phyloP scores from a whole-genome alignment of 2,888 invertebrate species.

The Hofmannophila pseudospretella region DNA sequence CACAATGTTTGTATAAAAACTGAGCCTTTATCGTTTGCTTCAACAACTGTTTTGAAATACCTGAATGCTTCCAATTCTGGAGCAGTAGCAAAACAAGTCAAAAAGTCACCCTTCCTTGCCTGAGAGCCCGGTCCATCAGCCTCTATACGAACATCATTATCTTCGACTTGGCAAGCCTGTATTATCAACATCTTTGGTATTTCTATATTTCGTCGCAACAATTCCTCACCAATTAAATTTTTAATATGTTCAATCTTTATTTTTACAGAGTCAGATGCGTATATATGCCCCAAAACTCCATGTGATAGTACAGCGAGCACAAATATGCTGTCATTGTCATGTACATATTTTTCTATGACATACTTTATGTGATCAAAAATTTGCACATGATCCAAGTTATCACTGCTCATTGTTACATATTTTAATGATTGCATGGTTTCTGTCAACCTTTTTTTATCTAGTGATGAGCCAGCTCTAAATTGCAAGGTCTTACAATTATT shows the following conservation, averaged over 20 bases:
- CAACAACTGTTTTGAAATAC: background rate
- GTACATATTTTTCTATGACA: background rate
- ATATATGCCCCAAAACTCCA: background rate
- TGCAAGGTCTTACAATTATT: too few species aligned
- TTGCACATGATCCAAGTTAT: background rate
- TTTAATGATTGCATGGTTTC: background rate
- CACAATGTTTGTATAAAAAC: background rate
- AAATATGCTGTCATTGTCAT: slow-evolving; percentile 3
- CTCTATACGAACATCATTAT: background rate
- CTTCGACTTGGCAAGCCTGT: background rate
- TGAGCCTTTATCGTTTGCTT: background rate
- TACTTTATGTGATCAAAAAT: background rate
- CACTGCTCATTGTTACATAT: too few species aligned
- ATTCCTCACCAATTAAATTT: background rate
- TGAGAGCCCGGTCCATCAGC: background rate
- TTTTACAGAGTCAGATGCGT: background rate
- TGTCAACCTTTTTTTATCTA: background rate
- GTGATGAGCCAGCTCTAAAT: too few species aligned
- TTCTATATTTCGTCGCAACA: background rate
- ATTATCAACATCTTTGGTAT: slow-evolving; percentile 1
- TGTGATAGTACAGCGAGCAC: background rate
- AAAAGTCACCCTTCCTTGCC: background rate
- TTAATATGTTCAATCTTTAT: background rate
- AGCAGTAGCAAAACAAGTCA: slow-evolving; percentile 1
- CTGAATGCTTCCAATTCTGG: background rate